Evolutionary conservation across 2,113 vertebrate genomes (phyloP), one percentile per base, ranked within the genome.

Genomic region (Ophiodon elongatus): DNA sequence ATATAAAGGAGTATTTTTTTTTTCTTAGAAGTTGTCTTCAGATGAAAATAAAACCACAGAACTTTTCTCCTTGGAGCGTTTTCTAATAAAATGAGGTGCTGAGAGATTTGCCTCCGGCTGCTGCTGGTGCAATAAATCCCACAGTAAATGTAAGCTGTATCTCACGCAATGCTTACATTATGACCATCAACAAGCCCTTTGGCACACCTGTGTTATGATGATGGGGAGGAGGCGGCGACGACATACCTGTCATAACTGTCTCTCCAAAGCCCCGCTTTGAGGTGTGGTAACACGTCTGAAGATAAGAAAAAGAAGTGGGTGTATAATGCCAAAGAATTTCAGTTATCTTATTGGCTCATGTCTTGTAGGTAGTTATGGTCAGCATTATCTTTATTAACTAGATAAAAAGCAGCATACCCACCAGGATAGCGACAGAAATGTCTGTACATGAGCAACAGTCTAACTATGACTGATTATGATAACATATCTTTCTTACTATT

Each of bases 331-430:
- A 33, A 80, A 33, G 10, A 56, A 11, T 13, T 56, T 2, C 19
- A 52, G 25, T 25, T 14, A 23, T 27, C 54, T 31, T 33, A 70
- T 52, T 70, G 23, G 4, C 21, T 75, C 29, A 23, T 17, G n/a
- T 19, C 8, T 47, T 15, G 11, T 29, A 43, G 39, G 41, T 59
- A 1, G 0, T 73, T 6, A 25, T 27, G 14, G 29, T 79, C 35
- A 35, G 17, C 17, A 8, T 84, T 83, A 69, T 65, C 67, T 70
- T 41, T 79, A n/a, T 50, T 8, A 57, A 45, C 27, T 25, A 6
- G 50, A 39, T 72, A n/a, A 47, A 67, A 66, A 69, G 31, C 47
- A 4, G 6, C 57, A 43, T 41, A 8, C n/a, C 8, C 14, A n/a
- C 8, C 39, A 35, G 45, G 67, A 66, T 59, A n/a, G 2, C 47